A percentile compares a stretch with the other conserved stretches of the same genome.
phyloP scores from a whole-genome alignment of 2,797 vertebrate genomes.

The Acipenser transmontanus region DNA sequence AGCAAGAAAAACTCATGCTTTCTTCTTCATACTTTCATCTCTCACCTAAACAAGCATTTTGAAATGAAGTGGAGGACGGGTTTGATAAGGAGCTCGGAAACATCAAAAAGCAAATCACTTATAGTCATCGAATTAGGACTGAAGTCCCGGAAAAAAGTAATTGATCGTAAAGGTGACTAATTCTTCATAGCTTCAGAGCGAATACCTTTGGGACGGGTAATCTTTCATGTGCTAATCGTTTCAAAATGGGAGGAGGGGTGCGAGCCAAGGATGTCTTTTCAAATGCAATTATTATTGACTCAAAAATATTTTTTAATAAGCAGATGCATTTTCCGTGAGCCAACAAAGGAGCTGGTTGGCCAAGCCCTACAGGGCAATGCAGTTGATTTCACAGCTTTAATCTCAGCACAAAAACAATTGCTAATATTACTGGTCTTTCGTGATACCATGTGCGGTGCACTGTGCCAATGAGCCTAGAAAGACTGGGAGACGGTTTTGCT shows the following conservation, averaged over 20 bases:
- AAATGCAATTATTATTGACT: conserved; percentile 33
- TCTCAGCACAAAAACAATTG: no score
- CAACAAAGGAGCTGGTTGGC: conserved; percentile 11
- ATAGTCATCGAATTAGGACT: not conserved
- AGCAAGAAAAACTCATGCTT: not conserved
- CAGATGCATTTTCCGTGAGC: conserved; percentile 21
- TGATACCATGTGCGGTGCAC: no score
- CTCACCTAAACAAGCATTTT: not conserved
- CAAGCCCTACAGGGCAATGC: not conserved
- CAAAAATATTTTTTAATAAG: conserved; percentile 28
- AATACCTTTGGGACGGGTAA: conserved; percentile 17
- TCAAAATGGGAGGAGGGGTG: conserved; percentile 7
- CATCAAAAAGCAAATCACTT: not conserved
- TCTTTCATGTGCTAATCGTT: conserved; percentile 25
- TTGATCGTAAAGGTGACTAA: conserved; percentile 19
- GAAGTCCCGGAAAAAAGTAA: not conserved
- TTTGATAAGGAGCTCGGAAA: not conserved
- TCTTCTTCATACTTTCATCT: not conserved
- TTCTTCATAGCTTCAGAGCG: conserved; percentile 2
- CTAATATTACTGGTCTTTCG: no score
- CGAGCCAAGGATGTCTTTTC: conserved; percentile 17
- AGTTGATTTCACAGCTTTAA: no score
- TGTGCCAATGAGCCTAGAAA: no score
- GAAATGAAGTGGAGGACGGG: not conserved
- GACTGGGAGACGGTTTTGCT: no score